Evolutionary conservation across 2,888 invertebrate genomes (phyloP), one percentile per base, ranked within the genome.

Genomic region (Limnephilus auricula): DNA sequence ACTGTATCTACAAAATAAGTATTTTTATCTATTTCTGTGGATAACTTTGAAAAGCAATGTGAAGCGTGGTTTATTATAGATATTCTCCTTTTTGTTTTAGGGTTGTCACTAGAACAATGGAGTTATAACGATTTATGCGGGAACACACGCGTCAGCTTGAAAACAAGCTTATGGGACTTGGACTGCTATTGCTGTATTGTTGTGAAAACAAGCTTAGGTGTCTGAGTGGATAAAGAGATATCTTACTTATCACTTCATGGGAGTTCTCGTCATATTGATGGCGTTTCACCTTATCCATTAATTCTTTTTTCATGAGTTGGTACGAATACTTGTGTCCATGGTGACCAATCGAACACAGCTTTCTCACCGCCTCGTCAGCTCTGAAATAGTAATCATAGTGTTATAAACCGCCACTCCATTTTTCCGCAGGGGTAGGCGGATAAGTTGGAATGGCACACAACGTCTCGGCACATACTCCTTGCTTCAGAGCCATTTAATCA

Each of bases 251-350:
- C 3, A 97, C 96, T 95, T 99, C 98, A 93, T 97, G 96, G 0
- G 98, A 98, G 25, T 95, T 95, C 37, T 94, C 95, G 94, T 98
- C 98, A 92, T 97, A 96, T 4, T 96, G 94, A 94, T 98, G 98
- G 90, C 98, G 95, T 93, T 96, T 96, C 0, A 99, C 97, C 93
- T 96, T 95, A 32, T 96, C 95, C 0, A 97, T 94, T 40, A 97
- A 94, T 86, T 96, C 96, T 65, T 96, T 94, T 32, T 95, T 95
- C 82, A 96, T 96, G 13, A 96, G 94, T 37, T 94, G 93, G 30
- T 96, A 95, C 13, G 95, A 95, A 94, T 96, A 95, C 93, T 95
- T 96, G 45, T 95, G 95, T 1, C 96, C 97, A 90, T 97, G 96
- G 95, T 97, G 97, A 92, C 96, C 96, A 34, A 98, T 95, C 78